Percentiles rank a stretch among this genome's conserved stretches.
phyloP scores from a whole-genome alignment of 2,113 vertebrate species.

The Seriola quinqueradiata region DNA sequence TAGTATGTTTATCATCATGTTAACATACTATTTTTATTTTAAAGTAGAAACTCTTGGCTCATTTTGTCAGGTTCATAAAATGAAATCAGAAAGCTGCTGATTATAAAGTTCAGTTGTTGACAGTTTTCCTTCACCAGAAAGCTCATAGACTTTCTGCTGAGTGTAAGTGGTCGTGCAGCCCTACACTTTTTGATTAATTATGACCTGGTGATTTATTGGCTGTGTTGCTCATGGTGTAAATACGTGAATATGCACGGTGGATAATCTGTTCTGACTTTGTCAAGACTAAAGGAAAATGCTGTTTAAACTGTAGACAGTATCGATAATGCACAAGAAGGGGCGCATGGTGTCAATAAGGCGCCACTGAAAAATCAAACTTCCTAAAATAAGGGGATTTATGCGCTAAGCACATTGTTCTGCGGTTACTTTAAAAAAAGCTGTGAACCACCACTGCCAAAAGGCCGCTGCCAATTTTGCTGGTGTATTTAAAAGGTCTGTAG shows the following conservation, averaged over 20 bases:
- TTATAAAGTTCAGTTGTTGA: neutral
- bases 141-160: neutral
- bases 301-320: neutral
- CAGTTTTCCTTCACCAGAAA: neutral
- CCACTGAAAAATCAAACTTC: neutral
- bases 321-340: neutral
- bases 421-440: no score
- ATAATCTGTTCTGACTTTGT: neutral
- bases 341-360: neutral
- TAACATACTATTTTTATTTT: neutral
- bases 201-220: neutral
- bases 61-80: neutral
- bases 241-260: neutral
- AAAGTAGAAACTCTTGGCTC: neutral
- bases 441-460: neutral
- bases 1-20: neutral
- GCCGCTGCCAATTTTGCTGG: neutral
- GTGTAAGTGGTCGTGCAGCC: neutral
- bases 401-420: neutral
- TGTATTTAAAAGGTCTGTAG: neutral
- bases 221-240: neutral
- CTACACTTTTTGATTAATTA: neutral
- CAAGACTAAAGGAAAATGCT: neutral
- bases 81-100: neutral
- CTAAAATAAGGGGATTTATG: no score